Base-by-base conservation (phyloP, 2,797 vertebrate species). In the Iguana delicatissima region DNA sequence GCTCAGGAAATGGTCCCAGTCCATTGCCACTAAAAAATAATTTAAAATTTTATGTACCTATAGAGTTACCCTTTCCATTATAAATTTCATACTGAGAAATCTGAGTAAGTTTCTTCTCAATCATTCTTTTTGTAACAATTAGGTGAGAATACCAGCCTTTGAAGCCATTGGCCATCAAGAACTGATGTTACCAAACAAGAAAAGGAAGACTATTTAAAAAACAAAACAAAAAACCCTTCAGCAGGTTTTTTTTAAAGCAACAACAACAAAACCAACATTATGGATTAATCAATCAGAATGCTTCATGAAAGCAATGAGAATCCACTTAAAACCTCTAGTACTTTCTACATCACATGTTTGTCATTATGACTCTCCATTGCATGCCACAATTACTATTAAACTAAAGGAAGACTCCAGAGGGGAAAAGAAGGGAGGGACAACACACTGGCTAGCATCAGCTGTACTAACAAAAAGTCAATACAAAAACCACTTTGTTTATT, bases 391-490 rank as follows among this genome's bases (percentile, higher is more conserved):
- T 86, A 83, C 89, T 90, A 57, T 86, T 85, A 85, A 89, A 24
- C 52, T 77, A 64, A 80, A 85, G 50, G 52, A 90, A 73, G 77
- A 64, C 22, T 86, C 55, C 64, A 50, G 12, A 55, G 67, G 64
- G 67, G 24, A 72, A 80, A 89, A 80, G 6, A 18, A n/a, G 22
- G 35, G 57, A 14, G 22, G 26, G 57, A 13, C 10, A n/a, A 72
- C 26, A 42, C 14, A 69, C 7, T 52, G 42, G 26, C 9, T 32
- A 73, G 35, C 35, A 69, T 50, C 76, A 80, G 35, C 42, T 69
- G 74, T 42, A 80, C 50, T 57, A 77, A 89, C 46, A 29, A 76
- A 89, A 89, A 89, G 79, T 62, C 69, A 90, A 86, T 86, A 64
- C n/a, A 80, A 81, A 82, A 84, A 8, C 29, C 46, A 74, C 22